These are phyloP conservation scores for Neopipo cinnamomea DNA, from an alignment of 2,113 vertebrate genomes.

Conservation along the genomic window DNA sequence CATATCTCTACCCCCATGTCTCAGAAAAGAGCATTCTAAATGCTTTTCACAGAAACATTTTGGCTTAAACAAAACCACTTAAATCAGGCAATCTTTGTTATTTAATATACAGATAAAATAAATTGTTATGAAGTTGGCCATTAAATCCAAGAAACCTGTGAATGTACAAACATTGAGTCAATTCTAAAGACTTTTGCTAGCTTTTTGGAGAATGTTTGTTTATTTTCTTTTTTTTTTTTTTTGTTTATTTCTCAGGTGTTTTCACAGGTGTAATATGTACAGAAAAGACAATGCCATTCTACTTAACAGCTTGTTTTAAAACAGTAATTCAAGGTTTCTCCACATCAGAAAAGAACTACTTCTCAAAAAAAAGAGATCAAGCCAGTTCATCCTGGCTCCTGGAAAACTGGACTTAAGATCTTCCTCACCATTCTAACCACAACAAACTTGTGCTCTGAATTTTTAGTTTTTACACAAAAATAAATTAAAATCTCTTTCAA, in stretches of 20 bases:
- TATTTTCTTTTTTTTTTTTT: slow-evolving; percentile 17
- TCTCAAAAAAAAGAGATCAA: not conserved
- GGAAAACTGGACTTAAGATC: slow-evolving; percentile 17
- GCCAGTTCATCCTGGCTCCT: slow-evolving; percentile 24
- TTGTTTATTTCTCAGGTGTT: not conserved
- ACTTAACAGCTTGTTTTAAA: slow-evolving; percentile 41
- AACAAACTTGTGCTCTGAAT: slow-evolving; percentile 58
- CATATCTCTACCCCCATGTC: not conserved
- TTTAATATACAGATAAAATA: not conserved
- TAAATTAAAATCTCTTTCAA: slow-evolving; percentile 50
- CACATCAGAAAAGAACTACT: not conserved
- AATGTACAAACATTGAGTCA: not conserved
- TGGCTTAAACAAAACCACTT: not conserved
- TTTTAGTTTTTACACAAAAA: slow-evolving; percentile 63
- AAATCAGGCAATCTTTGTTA: not conserved
- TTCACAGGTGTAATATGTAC: slow-evolving; percentile 49
- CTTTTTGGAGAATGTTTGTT: slow-evolving; percentile 44
- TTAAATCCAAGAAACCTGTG: not conserved
- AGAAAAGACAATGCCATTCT: slow-evolving; percentile 41
- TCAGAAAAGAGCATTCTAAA: not conserved
- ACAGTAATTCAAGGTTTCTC: slow-evolving; percentile 42
- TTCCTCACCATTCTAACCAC: slow-evolving; percentile 12
- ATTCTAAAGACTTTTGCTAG: not conserved
- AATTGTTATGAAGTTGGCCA: not conserved
- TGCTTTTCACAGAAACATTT: not conserved